phyloP scores from a whole-genome alignment of 2,888 invertebrate genomes.

The Norana najaformis region DNA sequence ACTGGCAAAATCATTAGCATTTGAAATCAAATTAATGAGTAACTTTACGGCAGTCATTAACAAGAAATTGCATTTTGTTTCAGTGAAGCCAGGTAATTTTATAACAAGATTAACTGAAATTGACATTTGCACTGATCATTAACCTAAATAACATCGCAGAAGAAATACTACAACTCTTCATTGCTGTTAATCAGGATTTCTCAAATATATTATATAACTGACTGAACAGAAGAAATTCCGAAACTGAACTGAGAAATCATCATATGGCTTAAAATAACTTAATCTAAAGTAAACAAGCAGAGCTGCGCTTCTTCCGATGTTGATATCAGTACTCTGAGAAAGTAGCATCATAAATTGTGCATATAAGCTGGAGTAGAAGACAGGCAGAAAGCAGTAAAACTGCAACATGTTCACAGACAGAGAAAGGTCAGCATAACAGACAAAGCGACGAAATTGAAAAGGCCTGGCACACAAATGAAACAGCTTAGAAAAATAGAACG shows the following conservation, averaged over 20 bases:
- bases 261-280: neutral
- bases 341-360: neutral
- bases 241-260: neutral
- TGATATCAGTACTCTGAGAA: neutral
- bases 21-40: no score
- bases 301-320: neutral
- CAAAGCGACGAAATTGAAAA: neutral
- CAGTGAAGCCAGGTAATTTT: no score
- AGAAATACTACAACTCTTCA: neutral
- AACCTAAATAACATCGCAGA: no score
- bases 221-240: neutral
- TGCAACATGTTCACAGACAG: neutral
- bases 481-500: slow-evolving; percentile 20
- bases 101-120: neutral
- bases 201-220: neutral
- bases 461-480: neutral
- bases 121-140: neutral
- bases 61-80: no score
- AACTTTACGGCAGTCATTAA: no score
- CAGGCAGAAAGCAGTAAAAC: no score
- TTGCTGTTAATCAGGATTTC: neutral
- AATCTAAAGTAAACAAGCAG: neutral
- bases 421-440: neutral
- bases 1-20: no score
- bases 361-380: neutral